Evolutionary conservation across 2,113 vertebrate species (phyloP), one percentile per base, ranked within the genome.

Genomic region (Sporophila hypoxantha): DNA sequence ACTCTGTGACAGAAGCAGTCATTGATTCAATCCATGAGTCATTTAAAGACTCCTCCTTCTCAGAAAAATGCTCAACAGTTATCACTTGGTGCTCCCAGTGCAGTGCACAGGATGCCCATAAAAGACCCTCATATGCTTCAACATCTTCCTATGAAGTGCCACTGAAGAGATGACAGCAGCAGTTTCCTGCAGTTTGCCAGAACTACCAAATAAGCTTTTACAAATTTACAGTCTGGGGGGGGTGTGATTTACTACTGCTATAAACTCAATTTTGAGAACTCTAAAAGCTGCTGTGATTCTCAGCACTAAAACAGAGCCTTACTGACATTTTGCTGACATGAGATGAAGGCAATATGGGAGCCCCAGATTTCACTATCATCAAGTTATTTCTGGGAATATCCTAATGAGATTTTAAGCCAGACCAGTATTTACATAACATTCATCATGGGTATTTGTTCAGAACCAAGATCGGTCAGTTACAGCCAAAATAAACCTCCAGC

Each of bases 361-460:
- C 7, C 55, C 50, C 59, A 78, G 76, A 61, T 85, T 86, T 81
- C 92, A 84, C 74, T 81, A 76, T 73, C 70, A 78, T 52, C 66
- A 39, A 69, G 70, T 86, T 92, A 90, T 90, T 93, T 90, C 81
- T 81, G 90, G 75, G 64, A 84, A 88, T 86, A 88, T 78, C 90
- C 80, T 88, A 90, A 90, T n/a, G 70, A 92, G 74, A 81, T 78
- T 84, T 88, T 81, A 90, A 88, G 57, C 49, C 61, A 77, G 59
- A 41, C 8, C 34, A 64, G 59, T 86, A 86, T 81, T 92, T 92
- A 92, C 42, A 46, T 68, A 93, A 80, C 74, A 89, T 80, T 80
- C 74, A 92, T 83, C 66, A 85, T 61, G 39, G 46, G 70, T 84
- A 71, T 88, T 89, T 92, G 59, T 78, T 84, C 90, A 90, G 77